Evolutionary conservation across 1,140 invertebrate genomes (phyloP), one percentile per base, ranked within the genome.

Genomic region (Nasonia longicornis): DNA sequence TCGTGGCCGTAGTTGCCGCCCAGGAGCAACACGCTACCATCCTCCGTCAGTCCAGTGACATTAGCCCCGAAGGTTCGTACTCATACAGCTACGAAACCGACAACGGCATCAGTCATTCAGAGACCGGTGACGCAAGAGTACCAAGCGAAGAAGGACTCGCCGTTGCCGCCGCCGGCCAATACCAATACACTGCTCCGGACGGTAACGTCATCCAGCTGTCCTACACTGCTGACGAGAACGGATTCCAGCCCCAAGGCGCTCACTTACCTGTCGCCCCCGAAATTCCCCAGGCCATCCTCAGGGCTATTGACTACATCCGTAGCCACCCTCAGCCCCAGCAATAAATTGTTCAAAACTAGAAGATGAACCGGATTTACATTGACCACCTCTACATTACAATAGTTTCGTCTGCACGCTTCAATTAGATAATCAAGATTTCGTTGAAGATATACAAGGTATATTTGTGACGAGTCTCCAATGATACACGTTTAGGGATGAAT

Each of bases 221-320:
- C 8, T 94, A 94, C 87, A 85, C 89, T 67, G 93, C 93, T 63
- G 92, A 94, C 83, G 89, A 93, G 75, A 91, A 91, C 69, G 92
- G 92, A 31, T 94, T 92, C 90, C 92, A 92, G 22, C 90, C 93
- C 2, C 87, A 91, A 79, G 92, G 92, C 48, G 90, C 86, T 12
- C 91, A 92, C 83, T 87, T 93, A 20, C 92, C 92, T 12, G 88
- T 90, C 7, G 88, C 91, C 10, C 92, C 90, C 16, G 86, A 89
- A 20, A 85, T 92, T 20, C 88, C 91, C 7, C 86, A 89, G 77
- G 87, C 87, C 22, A 91, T 92, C 82, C 88, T 90, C 70, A 91
- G 89, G 78, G 86, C 89, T 79, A 87, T 90, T 66, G 90, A 91
- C 22, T 89, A 89, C 83, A 90, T 42, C 89, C 81, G 85, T 86